phyloP scores from a whole-genome alignment of 2,888 invertebrate genomes.

The Therioaphis trifolii region DNA sequence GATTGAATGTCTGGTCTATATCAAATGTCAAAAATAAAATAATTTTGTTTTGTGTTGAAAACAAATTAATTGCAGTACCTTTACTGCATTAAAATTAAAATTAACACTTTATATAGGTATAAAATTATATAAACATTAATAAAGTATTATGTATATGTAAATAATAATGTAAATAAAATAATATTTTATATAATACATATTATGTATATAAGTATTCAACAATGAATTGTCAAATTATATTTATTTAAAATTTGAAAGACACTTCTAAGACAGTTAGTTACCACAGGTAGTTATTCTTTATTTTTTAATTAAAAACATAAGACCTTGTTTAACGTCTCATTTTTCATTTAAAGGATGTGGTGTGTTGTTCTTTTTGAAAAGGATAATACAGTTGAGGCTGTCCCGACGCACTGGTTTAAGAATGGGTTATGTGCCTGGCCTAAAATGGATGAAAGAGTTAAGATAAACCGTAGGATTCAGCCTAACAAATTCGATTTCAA shows the following conservation, averaged over 20 bases:
- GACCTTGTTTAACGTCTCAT: too few relatives aligned
- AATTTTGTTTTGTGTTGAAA: constrained; percentile 10
- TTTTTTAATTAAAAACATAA: neutral
- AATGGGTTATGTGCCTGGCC: constrained; percentile 5
- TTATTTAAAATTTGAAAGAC: neutral
- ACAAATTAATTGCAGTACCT: constrained; percentile 4
- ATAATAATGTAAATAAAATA: neutral
- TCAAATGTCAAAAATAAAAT: constrained; percentile 17
- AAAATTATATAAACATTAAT: neutral
- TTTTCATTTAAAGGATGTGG: too few relatives aligned
- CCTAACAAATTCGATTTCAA: constrained; percentile 1
- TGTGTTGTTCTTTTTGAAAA: constrained; percentile 1
- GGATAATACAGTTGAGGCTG: neutral
- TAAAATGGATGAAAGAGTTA: neutral
- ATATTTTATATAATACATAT: too few relatives aligned
- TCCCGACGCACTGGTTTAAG: neutral
- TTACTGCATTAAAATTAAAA: constrained; percentile 1
- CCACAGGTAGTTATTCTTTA: neutral
- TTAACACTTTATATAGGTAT: neutral
- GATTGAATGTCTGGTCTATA: neutral
- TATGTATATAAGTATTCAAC: neutral
- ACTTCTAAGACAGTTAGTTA: neutral
- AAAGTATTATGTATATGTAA: too few relatives aligned
- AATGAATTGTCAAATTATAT: constrained; percentile 1
- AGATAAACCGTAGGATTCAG: constrained; percentile 8